Conservation (phyloP, 1,140 invertebrate genomes). For the Helicoverpa zea region DNA sequence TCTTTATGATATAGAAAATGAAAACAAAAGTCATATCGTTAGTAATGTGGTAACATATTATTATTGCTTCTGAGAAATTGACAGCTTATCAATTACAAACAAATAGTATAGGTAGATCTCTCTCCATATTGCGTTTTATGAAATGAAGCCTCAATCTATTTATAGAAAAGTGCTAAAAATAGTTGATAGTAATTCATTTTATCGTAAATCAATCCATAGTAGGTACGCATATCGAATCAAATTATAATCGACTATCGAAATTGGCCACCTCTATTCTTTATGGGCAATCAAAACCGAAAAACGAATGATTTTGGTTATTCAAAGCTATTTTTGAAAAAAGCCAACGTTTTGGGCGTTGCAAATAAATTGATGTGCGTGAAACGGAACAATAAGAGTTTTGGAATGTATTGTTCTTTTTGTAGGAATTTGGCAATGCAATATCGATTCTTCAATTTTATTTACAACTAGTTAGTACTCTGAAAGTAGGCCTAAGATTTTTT, state of each 20-base stretch:
- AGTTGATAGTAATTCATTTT: slow-evolving; percentile 24
- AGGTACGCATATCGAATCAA: slow-evolving; percentile 13
- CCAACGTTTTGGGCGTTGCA: slow-evolving; percentile 55
- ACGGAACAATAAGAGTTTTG: slow-evolving; percentile 21
- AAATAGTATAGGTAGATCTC: not conserved
- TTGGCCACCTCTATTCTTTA: slow-evolving; percentile 41
- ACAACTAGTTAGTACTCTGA: too few relatives aligned
- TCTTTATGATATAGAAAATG: too few relatives aligned
- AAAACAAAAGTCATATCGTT: not conserved
- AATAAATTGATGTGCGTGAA: slow-evolving; percentile 57
- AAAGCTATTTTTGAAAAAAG: slow-evolving; percentile 59
- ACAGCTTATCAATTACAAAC: not conserved
- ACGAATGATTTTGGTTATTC: slow-evolving; percentile 63
- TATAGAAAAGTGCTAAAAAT: slow-evolving; percentile 7
- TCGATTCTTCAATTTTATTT: not conserved
- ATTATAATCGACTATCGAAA: slow-evolving; percentile 17
- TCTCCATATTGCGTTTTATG: not conserved
- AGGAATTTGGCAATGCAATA: not conserved
- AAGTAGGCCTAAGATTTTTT: too few relatives aligned
- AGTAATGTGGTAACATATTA: too few relatives aligned
- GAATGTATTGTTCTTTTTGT: not conserved
- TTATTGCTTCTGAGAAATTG: too few relatives aligned
- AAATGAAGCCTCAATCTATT: not conserved
- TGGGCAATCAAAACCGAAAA: slow-evolving; percentile 39
- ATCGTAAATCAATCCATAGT: slow-evolving; percentile 14